Conservation (phyloP, 1,140 invertebrate genomes). For the Drosophila nannoptera region DNA sequence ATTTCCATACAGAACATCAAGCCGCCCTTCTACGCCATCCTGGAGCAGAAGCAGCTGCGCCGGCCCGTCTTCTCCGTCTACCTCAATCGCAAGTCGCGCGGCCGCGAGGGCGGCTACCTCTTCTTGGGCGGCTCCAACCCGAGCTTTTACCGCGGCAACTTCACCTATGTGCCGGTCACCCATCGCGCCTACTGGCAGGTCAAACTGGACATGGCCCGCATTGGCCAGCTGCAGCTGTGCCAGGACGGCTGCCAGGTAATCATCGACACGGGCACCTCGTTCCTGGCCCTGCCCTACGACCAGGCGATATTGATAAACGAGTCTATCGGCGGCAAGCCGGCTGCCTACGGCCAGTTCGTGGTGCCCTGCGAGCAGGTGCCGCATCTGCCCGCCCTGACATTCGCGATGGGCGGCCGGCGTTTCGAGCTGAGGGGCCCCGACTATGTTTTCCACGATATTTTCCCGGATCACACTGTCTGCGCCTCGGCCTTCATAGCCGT, state of each 20-base stretch:
- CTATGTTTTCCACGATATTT: conserved; percentile 63
- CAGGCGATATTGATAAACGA: conserved; percentile 62
- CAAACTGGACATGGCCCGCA: conserved; percentile 51
- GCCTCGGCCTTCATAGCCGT: conserved; percentile 65
- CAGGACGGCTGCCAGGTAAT: conserved; percentile 83
- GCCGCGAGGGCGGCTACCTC: conserved; percentile 53
- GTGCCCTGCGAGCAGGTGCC: conserved; percentile 51
- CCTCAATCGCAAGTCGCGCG: conserved; percentile 83
- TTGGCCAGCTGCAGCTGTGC: conserved; percentile 74
- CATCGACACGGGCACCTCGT: conserved; percentile 88
- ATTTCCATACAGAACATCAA: conserved; percentile 94
- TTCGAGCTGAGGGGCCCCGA: conserved; percentile 55
- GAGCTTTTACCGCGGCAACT: conserved; percentile 57
- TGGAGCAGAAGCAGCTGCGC: conserved; percentile 88
- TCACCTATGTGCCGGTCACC: conserved; percentile 70
- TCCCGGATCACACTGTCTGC: conserved; percentile 40
- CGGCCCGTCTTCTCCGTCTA: conserved; percentile 97
- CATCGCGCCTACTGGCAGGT: conserved; percentile 76
- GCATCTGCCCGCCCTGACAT: conserved; percentile 50
- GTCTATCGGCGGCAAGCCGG: conserved; percentile 53
- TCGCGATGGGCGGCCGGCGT: conserved; percentile 48
- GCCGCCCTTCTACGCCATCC: conserved; percentile 97
- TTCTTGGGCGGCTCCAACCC: conserved; percentile 72
- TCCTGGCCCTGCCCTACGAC: conserved; percentile 84
- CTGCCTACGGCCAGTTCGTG: conserved; percentile 52